Conservation (phyloP, 2,888 invertebrate species). For the Tupiocoris notatus region DNA sequence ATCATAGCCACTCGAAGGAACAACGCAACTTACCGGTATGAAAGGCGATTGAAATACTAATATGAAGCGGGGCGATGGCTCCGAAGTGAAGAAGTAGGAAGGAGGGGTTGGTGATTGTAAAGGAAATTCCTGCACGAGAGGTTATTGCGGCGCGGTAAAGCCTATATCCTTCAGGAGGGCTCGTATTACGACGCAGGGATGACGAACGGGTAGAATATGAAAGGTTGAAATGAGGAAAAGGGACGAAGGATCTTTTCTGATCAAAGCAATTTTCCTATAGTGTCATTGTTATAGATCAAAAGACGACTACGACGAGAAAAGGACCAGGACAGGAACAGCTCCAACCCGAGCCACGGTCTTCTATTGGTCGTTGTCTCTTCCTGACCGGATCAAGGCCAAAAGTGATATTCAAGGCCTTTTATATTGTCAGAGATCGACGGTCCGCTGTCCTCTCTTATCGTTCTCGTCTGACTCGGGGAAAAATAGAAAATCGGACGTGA, state of each 20-base stretch:
- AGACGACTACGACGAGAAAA: background rate
- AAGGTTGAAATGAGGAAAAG: slow-evolving; percentile 2
- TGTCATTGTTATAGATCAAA: slow-evolving; percentile 37
- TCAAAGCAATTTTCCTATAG: slow-evolving; percentile 24
- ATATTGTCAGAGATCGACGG: too few species aligned
- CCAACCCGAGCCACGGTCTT: background rate
- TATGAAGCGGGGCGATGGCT: slow-evolving; percentile 7
- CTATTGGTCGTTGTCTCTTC: background rate
- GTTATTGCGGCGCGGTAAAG: slow-evolving; percentile 32
- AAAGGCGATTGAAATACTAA: slow-evolving; percentile 26
- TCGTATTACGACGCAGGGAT: slow-evolving; percentile 1
- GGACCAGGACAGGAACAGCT: background rate
- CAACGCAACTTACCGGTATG: slow-evolving; percentile 23
- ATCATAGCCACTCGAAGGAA: slow-evolving; percentile 14
- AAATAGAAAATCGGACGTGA: background rate
- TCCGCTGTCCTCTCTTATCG: background rate
- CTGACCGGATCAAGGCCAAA: slow-evolving; percentile 30
- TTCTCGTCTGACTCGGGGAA: background rate
- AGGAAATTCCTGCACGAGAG: slow-evolving; percentile 22
- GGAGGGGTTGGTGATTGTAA: background rate
- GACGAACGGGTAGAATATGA: background rate
- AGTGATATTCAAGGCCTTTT: slow-evolving; percentile 35
- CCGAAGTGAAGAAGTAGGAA: background rate
- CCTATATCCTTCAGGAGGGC: slow-evolving; percentile 17
- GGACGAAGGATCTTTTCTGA: slow-evolving; percentile 31